Evolutionary conservation across 37 sponge, comb jelly and placozoan species (phyloP), one percentile per base, ranked within the genome.

Genomic region (Hormiphora californensis): DNA sequence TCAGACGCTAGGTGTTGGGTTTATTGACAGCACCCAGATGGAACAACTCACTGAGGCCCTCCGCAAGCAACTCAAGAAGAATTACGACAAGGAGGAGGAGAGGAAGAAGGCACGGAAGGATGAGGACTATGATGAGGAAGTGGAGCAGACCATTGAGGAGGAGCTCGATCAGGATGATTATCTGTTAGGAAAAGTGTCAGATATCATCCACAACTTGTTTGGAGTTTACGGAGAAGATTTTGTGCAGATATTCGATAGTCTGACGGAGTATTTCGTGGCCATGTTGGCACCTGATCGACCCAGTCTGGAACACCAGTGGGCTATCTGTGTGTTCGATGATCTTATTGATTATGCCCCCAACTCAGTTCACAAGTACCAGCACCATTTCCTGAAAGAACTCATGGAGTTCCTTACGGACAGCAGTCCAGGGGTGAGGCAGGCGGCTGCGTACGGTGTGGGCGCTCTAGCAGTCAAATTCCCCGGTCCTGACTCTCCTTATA

Each of bases 41-140:
- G 86, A 86, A 0, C 88, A 90, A 55, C 86, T 97, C 54, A 87
- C 91, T 1, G 86, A 86, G 22, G 91, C 92, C 21, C 35, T 97
- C 44, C 92, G 89, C 54, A 91, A 91, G 32, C 88, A 88, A 15
- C 43, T 97, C 46, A 89, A 89, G 22, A 89, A 87, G 78, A 88
- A 90, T 61, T 93, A 92, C 49, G 69, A 87, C 4, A 92, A 90
- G 36, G 92, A 89, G 30, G 91, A 91, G 41, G 91, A 94, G 54
- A 88, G 94, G 4, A 89, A 88, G 44, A 88, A 89, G 53, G 37
- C 89, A 86, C 87, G 94, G 55, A 31, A 90, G 31, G 99, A 95
- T 31, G 99, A 98, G 41, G 99, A 98, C 53, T 93, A 95, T 32
- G 99, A 98, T 87, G 99, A 98, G 59, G 92, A 92, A 49, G 92